Evolutionary conservation across 1,140 invertebrate genomes (phyloP).

Genomic region (Adelges cooleyi): DNA sequence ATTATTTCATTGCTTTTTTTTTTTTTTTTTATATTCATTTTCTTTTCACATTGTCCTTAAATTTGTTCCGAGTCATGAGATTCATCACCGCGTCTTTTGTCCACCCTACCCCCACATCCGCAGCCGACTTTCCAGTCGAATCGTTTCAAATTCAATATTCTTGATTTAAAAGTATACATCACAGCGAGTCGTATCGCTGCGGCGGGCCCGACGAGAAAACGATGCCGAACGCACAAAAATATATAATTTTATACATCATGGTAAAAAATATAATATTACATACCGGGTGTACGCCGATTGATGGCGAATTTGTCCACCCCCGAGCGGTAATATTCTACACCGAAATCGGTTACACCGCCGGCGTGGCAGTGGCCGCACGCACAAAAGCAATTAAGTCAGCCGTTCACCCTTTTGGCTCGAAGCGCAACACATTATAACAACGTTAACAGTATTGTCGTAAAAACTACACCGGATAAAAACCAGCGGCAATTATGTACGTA

Average conservation of each 20-base stretch:
- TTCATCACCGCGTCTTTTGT: constrained; percentile 25
- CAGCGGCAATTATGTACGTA: too few relatives aligned
- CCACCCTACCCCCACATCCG: not conserved
- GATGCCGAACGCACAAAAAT: not conserved
- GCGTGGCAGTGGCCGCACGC: too few relatives aligned
- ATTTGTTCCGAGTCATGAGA: constrained; percentile 27
- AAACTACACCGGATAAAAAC: too few relatives aligned
- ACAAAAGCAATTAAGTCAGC: too few relatives aligned
- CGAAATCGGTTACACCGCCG: too few relatives aligned
- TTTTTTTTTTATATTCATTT: constrained; percentile 20
- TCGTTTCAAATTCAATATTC: constrained; percentile 28
- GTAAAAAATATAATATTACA: too few relatives aligned
- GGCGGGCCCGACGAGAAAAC: constrained; percentile 6
- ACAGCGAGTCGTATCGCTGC: constrained; percentile 1
- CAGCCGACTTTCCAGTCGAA: constrained; percentile 26
- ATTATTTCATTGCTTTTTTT: constrained; percentile 25
- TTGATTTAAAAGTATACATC: constrained; percentile 26
- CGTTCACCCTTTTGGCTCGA: too few relatives aligned
- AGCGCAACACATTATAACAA: too few relatives aligned
- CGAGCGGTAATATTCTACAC: too few relatives aligned
- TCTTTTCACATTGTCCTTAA: constrained; percentile 27
- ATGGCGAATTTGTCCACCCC: too few relatives aligned
- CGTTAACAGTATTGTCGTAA: too few relatives aligned
- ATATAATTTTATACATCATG: not conserved
- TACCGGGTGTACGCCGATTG: too few relatives aligned